Conservation (phyloP, 2,888 invertebrate species). For the Neuroscelio doddi region DNA sequence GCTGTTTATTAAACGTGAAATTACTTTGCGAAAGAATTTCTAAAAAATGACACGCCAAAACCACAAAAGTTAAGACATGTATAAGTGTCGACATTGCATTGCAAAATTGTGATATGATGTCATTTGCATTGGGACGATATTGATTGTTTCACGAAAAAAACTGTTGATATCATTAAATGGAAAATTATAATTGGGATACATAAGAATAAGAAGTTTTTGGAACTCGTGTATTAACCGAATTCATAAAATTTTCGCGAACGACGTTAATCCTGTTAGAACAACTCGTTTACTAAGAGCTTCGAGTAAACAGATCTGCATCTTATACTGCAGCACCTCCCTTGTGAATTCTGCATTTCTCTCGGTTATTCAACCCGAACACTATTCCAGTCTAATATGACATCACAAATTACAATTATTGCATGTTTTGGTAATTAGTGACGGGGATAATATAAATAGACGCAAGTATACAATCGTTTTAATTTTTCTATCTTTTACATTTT, state of each 20-base stretch:
- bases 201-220: background rate
- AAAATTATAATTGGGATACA: background rate
- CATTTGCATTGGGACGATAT: constrained; percentile 1
- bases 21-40: constrained; percentile 28
- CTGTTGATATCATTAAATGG: background rate
- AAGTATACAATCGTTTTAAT: too few relatives aligned
- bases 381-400: constrained; percentile 15
- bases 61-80: constrained; percentile 14
- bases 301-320: constrained; percentile 63
- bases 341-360: constrained; percentile 49
- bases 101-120: constrained; percentile 17
- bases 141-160: background rate
- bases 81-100: constrained; percentile 40
- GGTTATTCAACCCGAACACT: constrained; percentile 40
- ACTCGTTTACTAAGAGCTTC: constrained; percentile 58
- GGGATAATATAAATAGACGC: background rate
- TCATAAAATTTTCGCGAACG: constrained; percentile 40
- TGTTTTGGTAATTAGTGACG: constrained; percentile 8
- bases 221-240: background rate
- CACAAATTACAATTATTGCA: constrained; percentile 16
- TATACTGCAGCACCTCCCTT: constrained; percentile 56
- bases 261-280: constrained; percentile 54
- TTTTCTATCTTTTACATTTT: too few relatives aligned
- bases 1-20: constrained; percentile 72
- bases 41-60: constrained; percentile 23